Base-by-base conservation (phyloP, 2,113 vertebrate species). In the Uropsilus gracilis region DNA sequence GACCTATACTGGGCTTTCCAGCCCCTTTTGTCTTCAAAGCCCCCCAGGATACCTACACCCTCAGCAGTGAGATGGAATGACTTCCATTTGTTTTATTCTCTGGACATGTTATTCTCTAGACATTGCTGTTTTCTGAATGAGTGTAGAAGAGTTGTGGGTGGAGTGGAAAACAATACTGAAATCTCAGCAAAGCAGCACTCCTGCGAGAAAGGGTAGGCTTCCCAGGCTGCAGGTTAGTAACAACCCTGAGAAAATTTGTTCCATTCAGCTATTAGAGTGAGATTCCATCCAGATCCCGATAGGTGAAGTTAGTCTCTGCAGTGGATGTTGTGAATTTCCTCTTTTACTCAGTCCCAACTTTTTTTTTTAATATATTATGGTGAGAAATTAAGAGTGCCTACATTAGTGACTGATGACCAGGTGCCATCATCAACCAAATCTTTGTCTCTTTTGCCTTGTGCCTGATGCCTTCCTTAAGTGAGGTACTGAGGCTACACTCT, bases 371-470 rank as follows among this genome's bases (percentile, higher is more conserved):
- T 63, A 26, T 61, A 57, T 80, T 63, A 26, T 61, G 13, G 48
- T 89, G 64, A 10, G 30, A 95, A 53, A 2, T 75, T 88, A 30
- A 92, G 39, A 94, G 32, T 61, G 34, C 16, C 24, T 94, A 48
- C 89, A 63, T 92, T 88, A 75, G 30, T 85, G 18, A 26, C 34
- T 94, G 48, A 55, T 44, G 95, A 59, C 17, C 75, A 92, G 30
- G 77, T 90, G 63, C 44, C 61, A 87, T 86, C 96, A 81, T 89
- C 46, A 84, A 78, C 10, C 18, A 93, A 72, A 91, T 77, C 81
- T 81, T 46, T 61, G 2, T 61, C 42, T 68, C 17, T 61, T 39
- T 81, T 64, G 87, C 46, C 26, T 57, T 73, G 42, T 69, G 8
- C n/a, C 77, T 12, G 48, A 2, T 83, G 32, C 24, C 42, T 26